These are phyloP conservation scores for Poecilia wingei DNA, from an alignment of 2,797 vertebrate genomes.

Conservation along the genomic window DNA sequence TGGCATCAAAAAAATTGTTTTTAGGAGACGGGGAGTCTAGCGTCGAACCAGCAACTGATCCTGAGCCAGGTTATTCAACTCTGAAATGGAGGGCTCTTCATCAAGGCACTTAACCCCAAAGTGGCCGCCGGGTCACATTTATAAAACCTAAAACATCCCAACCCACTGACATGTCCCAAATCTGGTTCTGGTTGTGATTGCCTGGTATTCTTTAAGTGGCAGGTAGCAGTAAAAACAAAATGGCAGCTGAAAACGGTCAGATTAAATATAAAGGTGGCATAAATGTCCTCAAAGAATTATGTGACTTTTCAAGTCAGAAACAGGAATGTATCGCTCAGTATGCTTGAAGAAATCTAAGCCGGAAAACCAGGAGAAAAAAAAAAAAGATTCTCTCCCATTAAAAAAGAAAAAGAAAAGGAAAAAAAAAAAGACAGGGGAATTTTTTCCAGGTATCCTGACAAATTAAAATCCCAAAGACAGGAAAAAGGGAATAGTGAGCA, in stretches of 20 bases:
- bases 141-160: constrained; percentile 59
- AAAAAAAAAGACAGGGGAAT: constrained; percentile 27
- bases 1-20: constrained; percentile 69
- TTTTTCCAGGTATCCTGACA: constrained; percentile 51
- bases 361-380: constrained; percentile 30
- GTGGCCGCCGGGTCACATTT: constrained; percentile 61
- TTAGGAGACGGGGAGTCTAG: constrained; percentile 39
- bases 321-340: constrained; percentile 72
- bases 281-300: constrained; percentile 48
- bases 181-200: constrained; percentile 58
- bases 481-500: constrained; percentile 33
- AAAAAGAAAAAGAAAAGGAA: constrained; percentile 5
- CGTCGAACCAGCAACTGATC: constrained; percentile 77
- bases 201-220: constrained; percentile 42
- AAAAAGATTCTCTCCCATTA: constrained; percentile 14
- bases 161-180: constrained; percentile 51
- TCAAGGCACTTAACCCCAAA: constrained; percentile 79
- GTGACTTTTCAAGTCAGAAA: constrained; percentile 44
- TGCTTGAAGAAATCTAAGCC: constrained; percentile 24
- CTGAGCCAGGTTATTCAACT: constrained; percentile 71
- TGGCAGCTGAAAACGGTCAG: constrained; percentile 44
- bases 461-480: constrained; percentile 51
- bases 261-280: constrained; percentile 41
- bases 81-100: constrained; percentile 73
- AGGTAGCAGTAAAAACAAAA: constrained; percentile 44